These are phyloP conservation scores for Drosophila sturtevanti DNA, from an alignment of 1,140 invertebrate genomes.

Conservation along the genomic window DNA sequence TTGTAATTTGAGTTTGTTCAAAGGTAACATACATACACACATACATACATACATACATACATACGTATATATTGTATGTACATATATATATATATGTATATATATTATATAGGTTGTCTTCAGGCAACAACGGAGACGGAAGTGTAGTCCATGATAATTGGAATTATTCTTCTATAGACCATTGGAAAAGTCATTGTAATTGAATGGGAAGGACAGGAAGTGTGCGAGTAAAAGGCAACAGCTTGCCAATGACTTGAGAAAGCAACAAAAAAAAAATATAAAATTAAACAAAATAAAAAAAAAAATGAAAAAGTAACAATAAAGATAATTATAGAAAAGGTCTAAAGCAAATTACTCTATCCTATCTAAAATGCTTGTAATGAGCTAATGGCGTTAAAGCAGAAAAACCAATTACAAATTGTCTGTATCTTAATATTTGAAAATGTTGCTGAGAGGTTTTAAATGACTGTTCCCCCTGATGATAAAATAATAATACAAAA, in stretches of 20 bases:
- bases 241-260: slow-evolving; percentile 23
- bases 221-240: slow-evolving; percentile 21
- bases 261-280: not conserved
- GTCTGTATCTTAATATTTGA: not conserved
- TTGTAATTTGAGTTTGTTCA: slow-evolving; percentile 57
- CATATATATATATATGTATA: too few relatives aligned
- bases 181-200: slow-evolving; percentile 43
- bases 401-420: not conserved
- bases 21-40: not conserved
- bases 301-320: not conserved
- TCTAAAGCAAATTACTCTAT: slow-evolving; percentile 8
- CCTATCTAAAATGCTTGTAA: not conserved
- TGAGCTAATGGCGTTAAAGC: not conserved
- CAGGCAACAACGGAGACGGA: slow-evolving; percentile 47
- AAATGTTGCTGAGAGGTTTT: not conserved
- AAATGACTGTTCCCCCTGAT: too few relatives aligned
- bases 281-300: not conserved
- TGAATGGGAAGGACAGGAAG: slow-evolving; percentile 54
- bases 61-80: too few relatives aligned
- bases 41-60: too few relatives aligned
- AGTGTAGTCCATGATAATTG: slow-evolving; percentile 70
- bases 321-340: slow-evolving; percentile 6
- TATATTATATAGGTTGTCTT: not conserved
- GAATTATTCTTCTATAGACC: slow-evolving; percentile 46
- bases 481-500: too few relatives aligned